Evolutionary conservation across 2,888 invertebrate genomes (phyloP).

Genomic region (Synanthedon myopaeformis): DNA sequence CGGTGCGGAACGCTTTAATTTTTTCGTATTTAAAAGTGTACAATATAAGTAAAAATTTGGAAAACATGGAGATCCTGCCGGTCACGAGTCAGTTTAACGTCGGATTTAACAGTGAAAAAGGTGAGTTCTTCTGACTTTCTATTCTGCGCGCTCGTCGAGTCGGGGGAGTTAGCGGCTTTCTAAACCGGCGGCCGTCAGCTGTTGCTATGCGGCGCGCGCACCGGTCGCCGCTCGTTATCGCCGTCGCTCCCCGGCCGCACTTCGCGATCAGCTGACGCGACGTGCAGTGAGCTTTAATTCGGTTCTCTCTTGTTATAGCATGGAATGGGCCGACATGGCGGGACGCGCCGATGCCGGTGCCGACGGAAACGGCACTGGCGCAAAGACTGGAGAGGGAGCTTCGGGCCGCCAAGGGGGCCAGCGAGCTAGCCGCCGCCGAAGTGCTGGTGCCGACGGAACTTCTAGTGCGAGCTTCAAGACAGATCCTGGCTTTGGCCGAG

Average conservation of each 20-base stretch:
- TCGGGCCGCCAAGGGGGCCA: slow-evolving; percentile 82
- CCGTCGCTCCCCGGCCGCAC: slow-evolving; percentile 8
- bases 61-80: slow-evolving; percentile 84
- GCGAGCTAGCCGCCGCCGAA: slow-evolving; percentile 84
- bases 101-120: slow-evolving; percentile 81
- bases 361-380: slow-evolving; percentile 77
- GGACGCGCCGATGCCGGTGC: slow-evolving; percentile 60
- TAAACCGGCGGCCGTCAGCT: slow-evolving; percentile 39
- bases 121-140: slow-evolving; percentile 67
- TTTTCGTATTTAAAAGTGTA: slow-evolving; percentile 61
- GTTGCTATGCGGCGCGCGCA: slow-evolving; percentile 65
- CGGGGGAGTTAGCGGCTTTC: slow-evolving; percentile 52
- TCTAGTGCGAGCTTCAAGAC: slow-evolving; percentile 80
- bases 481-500: slow-evolving; percentile 85
- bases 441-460: slow-evolving; percentile 87
- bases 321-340: slow-evolving; percentile 62
- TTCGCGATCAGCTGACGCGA: slow-evolving; percentile 46
- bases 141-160: slow-evolving; percentile 24
- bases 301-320: slow-evolving; percentile 44
- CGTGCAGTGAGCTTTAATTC: slow-evolving; percentile 46
- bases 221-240: slow-evolving; percentile 2
- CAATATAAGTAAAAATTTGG: slow-evolving; percentile 70
- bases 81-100: slow-evolving; percentile 81
- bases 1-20: slow-evolving; percentile 52
- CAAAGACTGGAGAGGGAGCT: slow-evolving; percentile 82